phyloP scores from a whole-genome alignment of 2,113 vertebrate genomes.

The Lepus americanus region DNA sequence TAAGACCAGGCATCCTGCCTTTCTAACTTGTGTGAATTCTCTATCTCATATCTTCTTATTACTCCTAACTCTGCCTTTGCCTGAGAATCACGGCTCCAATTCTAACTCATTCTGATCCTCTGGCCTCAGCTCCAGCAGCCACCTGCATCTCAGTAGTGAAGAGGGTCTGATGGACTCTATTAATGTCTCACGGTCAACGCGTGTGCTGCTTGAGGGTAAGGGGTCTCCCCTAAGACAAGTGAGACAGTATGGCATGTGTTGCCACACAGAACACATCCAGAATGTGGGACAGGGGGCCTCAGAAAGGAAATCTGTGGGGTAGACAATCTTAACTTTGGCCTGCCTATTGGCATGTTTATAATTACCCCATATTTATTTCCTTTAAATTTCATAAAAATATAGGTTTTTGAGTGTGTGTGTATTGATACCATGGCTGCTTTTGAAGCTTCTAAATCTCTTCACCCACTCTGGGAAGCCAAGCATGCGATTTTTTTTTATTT shows the following conservation, averaged over 20 bases:
- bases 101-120: not conserved
- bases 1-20: not conserved
- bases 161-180: not conserved
- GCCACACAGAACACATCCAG: not conserved
- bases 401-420: not conserved
- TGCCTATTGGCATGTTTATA: not conserved
- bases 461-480: not conserved
- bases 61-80: not conserved
- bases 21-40: not conserved
- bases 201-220: not conserved
- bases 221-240: not conserved
- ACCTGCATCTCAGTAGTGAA: not conserved
- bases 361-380: not conserved
- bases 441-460: not conserved
- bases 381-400: not conserved
- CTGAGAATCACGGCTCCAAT: accelerated
- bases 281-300: not conserved
- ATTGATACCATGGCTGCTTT: not conserved
- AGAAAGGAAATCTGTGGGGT: not conserved
- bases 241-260: accelerated
- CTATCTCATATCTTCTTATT: not conserved
- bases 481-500: no score
- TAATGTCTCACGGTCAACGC: not conserved
- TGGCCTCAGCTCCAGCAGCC: not conserved
- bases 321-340: not conserved